Evolutionary conservation across 2,113 vertebrate genomes (phyloP), one percentile per base, ranked within the genome.

Genomic region (Peromyscus leucopus): DNA sequence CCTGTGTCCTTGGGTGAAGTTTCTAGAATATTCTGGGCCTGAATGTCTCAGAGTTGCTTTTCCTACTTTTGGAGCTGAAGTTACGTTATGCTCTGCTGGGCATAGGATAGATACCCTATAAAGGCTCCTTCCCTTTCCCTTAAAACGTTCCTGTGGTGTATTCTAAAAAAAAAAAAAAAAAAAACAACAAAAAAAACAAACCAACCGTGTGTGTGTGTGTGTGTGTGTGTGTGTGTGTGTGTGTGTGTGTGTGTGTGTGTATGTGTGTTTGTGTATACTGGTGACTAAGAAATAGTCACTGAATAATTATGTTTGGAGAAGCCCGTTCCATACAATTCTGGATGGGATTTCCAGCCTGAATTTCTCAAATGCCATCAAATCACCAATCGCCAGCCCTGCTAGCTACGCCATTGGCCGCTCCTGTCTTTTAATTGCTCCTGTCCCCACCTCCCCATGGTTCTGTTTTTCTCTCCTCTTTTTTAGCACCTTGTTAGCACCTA

Each of bases 401-500:
- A 31, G 57, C 1, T 2, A 42, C 24, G 69, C 89, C 84, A 57
- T 13, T 19, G 92, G 92, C 59, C 75, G 82, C 86, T 80, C 28
- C 6, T 65, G 88, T 63, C 87, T 88, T 90, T 92, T 89, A 87
- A 89, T 61, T 95, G 93, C 61, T 95, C 79, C 79, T 0, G 33
- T 92, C 51, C 91, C 80, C 36, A 71, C 84, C 85, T 78, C 79
- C 72, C 86, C 48, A 4, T 0, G 33, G 78, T 48, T 91, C 78
- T 95, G 92, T 71, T 39, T 85, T 95, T 42, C 55, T n/a, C 67
- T 21, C 4, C 11, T 79, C 74, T 87, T 51, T n/a, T 51, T 94
- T 63, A 96, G 92, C 84, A 63, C 59, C 59, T 93, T 75, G 24
- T 94, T 80, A 21, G 84, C 97, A 91, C 74, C 90, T n/a, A 1